phyloP scores from a whole-genome alignment of 2,797 vertebrate genomes.

The Glossophaga mutica region DNA sequence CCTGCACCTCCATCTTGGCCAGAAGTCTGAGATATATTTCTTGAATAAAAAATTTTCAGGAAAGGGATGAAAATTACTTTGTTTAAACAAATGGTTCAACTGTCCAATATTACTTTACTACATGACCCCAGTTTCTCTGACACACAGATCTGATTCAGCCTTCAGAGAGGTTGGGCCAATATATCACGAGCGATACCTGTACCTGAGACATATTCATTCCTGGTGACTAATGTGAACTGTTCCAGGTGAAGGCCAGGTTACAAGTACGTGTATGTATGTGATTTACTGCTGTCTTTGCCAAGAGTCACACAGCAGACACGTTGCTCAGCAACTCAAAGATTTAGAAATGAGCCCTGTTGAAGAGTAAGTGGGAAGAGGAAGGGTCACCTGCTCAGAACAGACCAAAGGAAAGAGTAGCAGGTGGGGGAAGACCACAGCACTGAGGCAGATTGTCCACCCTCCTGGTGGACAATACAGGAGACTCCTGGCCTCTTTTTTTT shows the following conservation, averaged over 20 bases:
- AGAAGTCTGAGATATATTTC: background rate
- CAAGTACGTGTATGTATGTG: accelerated
- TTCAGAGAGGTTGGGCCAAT: background rate
- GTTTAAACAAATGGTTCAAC: background rate
- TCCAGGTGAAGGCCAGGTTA: background rate
- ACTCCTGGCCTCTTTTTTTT: background rate
- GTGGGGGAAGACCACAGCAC: background rate
- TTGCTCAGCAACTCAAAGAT: background rate
- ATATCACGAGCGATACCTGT: background rate
- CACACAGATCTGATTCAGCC: background rate
- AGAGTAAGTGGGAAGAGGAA: background rate
- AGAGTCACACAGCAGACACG: background rate
- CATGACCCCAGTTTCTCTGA: background rate
- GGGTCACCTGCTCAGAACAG: background rate
- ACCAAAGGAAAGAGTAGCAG: background rate
- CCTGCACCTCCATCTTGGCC: no score
- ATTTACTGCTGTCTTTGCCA: background rate
- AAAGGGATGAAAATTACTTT: background rate
- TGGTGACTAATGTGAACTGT: background rate
- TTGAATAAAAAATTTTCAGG: background rate
- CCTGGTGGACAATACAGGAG: background rate
- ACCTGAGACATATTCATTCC: background rate
- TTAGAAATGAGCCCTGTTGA: background rate
- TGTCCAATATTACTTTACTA: background rate
- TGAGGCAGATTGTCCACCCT: background rate